These are phyloP conservation scores for Glyphotaelius pellucidus DNA, from an alignment of 2,888 invertebrate species.

Conservation along the genomic window DNA sequence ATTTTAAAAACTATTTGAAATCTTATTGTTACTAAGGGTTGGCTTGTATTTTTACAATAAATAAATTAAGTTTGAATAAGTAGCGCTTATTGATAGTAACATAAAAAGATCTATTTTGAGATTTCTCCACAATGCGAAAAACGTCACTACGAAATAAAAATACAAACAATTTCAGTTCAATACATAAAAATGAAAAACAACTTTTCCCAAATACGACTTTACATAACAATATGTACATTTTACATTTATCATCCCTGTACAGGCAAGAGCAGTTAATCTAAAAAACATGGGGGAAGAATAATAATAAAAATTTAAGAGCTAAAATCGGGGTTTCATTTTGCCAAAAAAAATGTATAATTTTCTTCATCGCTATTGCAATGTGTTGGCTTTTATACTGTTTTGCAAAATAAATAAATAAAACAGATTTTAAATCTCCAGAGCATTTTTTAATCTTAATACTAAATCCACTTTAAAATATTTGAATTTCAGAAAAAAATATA, in stretches of 20 bases:
- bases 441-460: neutral
- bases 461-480: too few relatives aligned
- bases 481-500: neutral
- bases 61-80: neutral
- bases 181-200: neutral
- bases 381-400: too few relatives aligned
- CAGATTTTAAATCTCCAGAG: too few relatives aligned
- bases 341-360: too few relatives aligned
- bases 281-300: neutral
- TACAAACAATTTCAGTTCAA: neutral
- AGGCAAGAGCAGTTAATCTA: neutral
- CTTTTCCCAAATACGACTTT: neutral
- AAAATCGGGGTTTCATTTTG: too few relatives aligned
- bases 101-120: constrained; percentile 2
- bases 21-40: neutral
- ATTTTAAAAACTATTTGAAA: neutral
- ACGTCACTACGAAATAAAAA: neutral
- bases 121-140: neutral
- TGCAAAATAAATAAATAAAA: too few relatives aligned
- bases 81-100: neutral
- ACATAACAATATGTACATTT: neutral
- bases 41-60: neutral
- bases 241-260: neutral
- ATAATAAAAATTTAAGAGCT: neutral
- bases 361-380: too few relatives aligned